Conservation (phyloP, 2,797 vertebrate species). For the Rhynchonycteris naso region DNA sequence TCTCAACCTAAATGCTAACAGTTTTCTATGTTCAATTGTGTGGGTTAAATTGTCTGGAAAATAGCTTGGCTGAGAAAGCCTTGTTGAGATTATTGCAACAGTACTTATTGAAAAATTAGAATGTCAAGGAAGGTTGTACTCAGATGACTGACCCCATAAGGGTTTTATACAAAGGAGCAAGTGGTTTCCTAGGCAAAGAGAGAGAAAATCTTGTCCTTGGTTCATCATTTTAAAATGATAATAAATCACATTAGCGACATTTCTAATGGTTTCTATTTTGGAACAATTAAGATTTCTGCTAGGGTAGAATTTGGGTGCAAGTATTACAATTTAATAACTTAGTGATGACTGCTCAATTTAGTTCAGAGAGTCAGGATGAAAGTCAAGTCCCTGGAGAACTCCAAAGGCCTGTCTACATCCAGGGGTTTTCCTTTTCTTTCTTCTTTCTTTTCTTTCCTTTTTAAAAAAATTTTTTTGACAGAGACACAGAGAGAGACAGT, state of each 20-base stretch:
- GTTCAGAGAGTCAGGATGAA: background rate
- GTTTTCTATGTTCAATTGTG: constrained; percentile 54
- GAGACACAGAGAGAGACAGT: too few relatives aligned
- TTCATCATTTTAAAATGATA: constrained; percentile 28
- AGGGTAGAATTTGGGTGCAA: background rate
- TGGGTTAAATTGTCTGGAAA: constrained; percentile 67
- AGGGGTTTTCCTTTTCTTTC: background rate
- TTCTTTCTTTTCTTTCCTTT: too few relatives aligned
- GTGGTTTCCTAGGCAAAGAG: background rate
- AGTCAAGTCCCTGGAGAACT: background rate
- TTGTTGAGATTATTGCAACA: constrained; percentile 50
- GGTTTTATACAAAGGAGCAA: constrained; percentile 24
- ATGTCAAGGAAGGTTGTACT: constrained; percentile 22
- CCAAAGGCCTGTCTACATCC: background rate
- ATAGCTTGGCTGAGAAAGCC: constrained; percentile 30
- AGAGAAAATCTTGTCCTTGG: constrained; percentile 19
- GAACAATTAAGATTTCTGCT: constrained; percentile 45
- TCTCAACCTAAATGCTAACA: constrained; percentile 20
- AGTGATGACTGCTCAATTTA: background rate
- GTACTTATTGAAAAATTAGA: constrained; percentile 60
- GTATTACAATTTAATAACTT: background rate
- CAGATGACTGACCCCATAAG: constrained; percentile 28
- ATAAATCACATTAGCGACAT: constrained; percentile 40
- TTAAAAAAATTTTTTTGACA: too few relatives aligned
- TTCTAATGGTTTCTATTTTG: constrained; percentile 17